Conservation (phyloP, 1,140 invertebrate species). For the Papilio xuthus region DNA sequence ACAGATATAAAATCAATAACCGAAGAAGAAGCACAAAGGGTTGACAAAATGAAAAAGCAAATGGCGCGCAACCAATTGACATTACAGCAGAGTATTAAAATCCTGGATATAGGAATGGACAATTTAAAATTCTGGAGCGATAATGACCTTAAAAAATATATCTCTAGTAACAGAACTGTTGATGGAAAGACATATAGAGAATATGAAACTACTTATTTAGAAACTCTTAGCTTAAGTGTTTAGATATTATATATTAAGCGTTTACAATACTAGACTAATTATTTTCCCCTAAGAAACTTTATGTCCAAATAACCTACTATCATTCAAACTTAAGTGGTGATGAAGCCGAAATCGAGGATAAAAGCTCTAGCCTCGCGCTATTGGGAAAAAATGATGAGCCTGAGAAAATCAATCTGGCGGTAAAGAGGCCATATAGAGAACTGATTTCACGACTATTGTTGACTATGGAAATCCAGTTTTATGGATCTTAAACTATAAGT, state of each 20-base stretch:
- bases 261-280: too few species aligned
- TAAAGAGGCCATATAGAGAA: too few species aligned
- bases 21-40: constrained; percentile 49
- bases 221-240: constrained; percentile 40
- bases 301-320: too few species aligned
- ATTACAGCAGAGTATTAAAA: constrained; percentile 58
- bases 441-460: too few species aligned
- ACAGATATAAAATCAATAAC: constrained; percentile 58
- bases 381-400: too few species aligned
- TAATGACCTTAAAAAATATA: constrained; percentile 53
- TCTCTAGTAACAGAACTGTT: constrained; percentile 57
- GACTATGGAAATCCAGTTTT: too few species aligned
- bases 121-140: constrained; percentile 63
- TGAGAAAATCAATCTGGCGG: too few species aligned
- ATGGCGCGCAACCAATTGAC: constrained; percentile 54
- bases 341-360: too few species aligned
- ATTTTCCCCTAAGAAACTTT: too few species aligned
- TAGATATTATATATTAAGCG: neutral
- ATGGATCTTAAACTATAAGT: too few species aligned
- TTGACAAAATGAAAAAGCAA: constrained; percentile 64
- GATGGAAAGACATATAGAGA: constrained; percentile 61
- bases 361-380: too few species aligned
- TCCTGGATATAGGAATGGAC: constrained; percentile 53
- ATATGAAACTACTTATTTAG: constrained; percentile 56
- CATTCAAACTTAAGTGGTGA: too few species aligned